Evolutionary conservation across 2,888 invertebrate genomes (phyloP), one percentile per base, ranked within the genome.

Genomic region (Ochropacha duplaris): DNA sequence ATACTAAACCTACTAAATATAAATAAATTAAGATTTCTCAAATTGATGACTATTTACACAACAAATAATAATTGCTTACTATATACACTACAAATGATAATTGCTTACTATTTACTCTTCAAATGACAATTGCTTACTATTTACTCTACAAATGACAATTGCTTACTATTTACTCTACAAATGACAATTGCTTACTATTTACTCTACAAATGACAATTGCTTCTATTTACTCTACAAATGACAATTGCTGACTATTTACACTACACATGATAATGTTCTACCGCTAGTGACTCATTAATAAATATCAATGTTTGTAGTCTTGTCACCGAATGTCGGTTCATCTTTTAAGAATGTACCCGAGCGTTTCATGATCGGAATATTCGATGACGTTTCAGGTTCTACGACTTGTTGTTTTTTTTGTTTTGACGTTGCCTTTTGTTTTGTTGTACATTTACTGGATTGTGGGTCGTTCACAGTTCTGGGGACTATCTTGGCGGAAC

Each of bases 291-390:
- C 39, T 68, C 62, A 82, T 58, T 83, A 69, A 52, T 78, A 79
- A 65, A 79, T 77, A 63, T 87, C 84, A 22, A 36, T 36, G n/a
- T 36, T 36, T 4, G 79, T 78, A 19, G 83, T 81, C 62, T 80
- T 87, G 36, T 86, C 84, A 1, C 83, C 82, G 58, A 90, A 90
- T 22, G 95, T 95, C 0, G 96, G 96, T 81, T 96, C 96, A 67
- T 96, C 96, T 81, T 96, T 96, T 19, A 96, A 85, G 76, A 96
- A 96, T 0, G 96, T 96, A 19, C 95, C 95, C 0, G 96, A 96
- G 50, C 96, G 93, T 62, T 93, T 92, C 90, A 94, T 92, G 1
- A 73, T 65, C 0, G 87, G 86, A 28, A 84, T 81, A 12, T 70
- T 63, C 2, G 77, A 67, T 11, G 57, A 26, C 39, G 19, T 16